These are phyloP conservation scores for Spinus pinus DNA, from an alignment of 2,797 vertebrate species.

Conservation along the genomic window DNA sequence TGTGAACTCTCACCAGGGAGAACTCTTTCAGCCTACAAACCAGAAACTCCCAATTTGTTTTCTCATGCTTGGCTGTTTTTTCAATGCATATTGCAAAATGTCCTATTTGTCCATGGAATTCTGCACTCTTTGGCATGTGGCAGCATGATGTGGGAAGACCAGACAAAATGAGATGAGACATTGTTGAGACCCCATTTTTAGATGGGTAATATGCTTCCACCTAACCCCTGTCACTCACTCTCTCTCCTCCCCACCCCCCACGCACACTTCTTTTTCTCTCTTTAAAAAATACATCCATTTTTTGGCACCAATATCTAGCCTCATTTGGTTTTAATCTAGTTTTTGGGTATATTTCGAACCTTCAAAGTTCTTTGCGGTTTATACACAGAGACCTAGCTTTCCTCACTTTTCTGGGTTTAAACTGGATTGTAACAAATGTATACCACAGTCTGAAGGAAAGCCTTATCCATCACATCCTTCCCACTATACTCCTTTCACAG, in stretches of 20 bases:
- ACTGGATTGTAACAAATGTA: rapidly evolving
- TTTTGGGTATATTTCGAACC: not conserved
- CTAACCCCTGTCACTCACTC: not conserved
- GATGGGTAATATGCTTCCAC: not conserved
- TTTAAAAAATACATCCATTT: not conserved
- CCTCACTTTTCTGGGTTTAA: not conserved
- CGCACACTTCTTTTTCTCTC: not conserved
- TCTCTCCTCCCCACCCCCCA: not conserved
- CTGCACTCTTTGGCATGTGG: not conserved
- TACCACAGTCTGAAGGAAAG: not conserved
- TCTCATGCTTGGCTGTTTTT: not conserved
- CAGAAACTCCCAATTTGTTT: not conserved
- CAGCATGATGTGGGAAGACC: not conserved
- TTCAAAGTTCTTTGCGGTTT: not conserved
- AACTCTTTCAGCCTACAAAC: not conserved
- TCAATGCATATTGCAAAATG: not conserved
- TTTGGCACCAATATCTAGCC: not conserved
- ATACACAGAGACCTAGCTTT: not conserved
- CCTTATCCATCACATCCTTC: not conserved
- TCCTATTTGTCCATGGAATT: not conserved
- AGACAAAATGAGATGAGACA: not conserved
- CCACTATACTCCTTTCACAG: not conserved
- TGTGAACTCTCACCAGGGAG: not conserved
- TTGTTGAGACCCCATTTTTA: not conserved
- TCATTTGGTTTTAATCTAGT: not conserved